Percentiles rank a stretch among this genome's conserved stretches.
phyloP scores from a whole-genome alignment of 2,113 vertebrate species.

The Plecturocebus donacophilus region DNA sequence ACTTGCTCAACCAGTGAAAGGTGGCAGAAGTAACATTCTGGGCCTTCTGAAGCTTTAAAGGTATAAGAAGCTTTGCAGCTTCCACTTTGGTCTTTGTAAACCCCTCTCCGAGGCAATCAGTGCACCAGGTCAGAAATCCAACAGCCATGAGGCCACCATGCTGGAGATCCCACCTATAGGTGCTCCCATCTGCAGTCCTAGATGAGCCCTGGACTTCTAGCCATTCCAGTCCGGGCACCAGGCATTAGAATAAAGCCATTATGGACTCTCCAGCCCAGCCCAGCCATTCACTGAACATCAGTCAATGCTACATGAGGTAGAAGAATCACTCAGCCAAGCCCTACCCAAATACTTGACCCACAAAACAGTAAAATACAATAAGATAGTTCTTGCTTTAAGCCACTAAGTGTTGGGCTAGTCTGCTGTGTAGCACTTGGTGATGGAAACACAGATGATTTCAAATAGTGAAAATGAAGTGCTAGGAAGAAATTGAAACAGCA shows the following conservation, averaged over 20 bases:
- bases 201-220: neutral
- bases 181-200: neutral
- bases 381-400: neutral
- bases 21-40: neutral
- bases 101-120: fast-evolving
- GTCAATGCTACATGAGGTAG: neutral
- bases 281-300: neutral
- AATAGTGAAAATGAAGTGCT: neutral
- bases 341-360: neutral
- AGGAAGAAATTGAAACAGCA: neutral
- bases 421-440: neutral
- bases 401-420: neutral
- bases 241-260: neutral
- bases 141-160: neutral
- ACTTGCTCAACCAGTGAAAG: neutral
- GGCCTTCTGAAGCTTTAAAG: neutral
- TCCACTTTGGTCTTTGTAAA: neutral
- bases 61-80: neutral
- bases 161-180: too few relatives aligned
- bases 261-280: neutral
- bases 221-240: too few relatives aligned
- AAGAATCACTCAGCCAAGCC: neutral
- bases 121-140: neutral
- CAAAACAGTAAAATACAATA: neutral
- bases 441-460: neutral